Percentiles rank a stretch among this genome's conserved stretches.
These are phyloP conservation scores for Galleria mellonella DNA, from an alignment of 1,140 invertebrate species.

Conservation along the genomic window DNA sequence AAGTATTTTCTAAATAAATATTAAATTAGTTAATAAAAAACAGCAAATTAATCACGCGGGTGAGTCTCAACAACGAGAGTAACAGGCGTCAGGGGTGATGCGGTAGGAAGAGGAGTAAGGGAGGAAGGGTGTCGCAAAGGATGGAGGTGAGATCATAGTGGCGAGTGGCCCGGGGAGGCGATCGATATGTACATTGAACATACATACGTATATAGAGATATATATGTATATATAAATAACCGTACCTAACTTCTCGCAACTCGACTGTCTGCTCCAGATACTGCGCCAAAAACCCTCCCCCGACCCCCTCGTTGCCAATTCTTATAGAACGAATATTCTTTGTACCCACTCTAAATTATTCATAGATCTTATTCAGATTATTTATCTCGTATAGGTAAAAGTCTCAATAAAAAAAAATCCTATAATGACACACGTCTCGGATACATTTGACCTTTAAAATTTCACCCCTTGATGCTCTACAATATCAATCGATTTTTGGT, in stretches of 20 bases:
- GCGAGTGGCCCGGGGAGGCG: slow-evolving; percentile 68
- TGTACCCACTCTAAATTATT: too few relatives aligned
- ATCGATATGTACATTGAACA: slow-evolving; percentile 73
- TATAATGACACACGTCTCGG: too few relatives aligned
- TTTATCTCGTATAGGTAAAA: too few relatives aligned
- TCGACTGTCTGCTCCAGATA: slow-evolving; percentile 68
- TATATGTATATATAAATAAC: slow-evolving; percentile 46
- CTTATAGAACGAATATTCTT: slow-evolving; percentile 4
- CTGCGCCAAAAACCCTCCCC: slow-evolving; percentile 59
- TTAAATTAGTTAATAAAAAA: not conserved
- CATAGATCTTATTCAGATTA: too few relatives aligned
- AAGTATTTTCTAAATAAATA: not conserved
- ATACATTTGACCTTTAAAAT: too few relatives aligned
- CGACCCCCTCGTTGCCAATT: slow-evolving; percentile 22
- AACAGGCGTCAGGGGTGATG: slow-evolving; percentile 53
- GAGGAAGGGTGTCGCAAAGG: slow-evolving; percentile 52
- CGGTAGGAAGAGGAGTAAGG: slow-evolving; percentile 36
- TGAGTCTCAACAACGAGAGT: slow-evolving; percentile 35
- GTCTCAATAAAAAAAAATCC: too few relatives aligned
- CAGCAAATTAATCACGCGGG: slow-evolving; percentile 7
- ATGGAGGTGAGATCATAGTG: slow-evolving; percentile 72
- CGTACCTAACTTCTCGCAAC: slow-evolving; percentile 67
- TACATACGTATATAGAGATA: slow-evolving; percentile 50
- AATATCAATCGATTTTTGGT: too few relatives aligned
- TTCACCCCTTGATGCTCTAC: too few relatives aligned